Base-by-base conservation (phyloP, 2,113 vertebrate genomes). In the Circaetus gallicus region DNA sequence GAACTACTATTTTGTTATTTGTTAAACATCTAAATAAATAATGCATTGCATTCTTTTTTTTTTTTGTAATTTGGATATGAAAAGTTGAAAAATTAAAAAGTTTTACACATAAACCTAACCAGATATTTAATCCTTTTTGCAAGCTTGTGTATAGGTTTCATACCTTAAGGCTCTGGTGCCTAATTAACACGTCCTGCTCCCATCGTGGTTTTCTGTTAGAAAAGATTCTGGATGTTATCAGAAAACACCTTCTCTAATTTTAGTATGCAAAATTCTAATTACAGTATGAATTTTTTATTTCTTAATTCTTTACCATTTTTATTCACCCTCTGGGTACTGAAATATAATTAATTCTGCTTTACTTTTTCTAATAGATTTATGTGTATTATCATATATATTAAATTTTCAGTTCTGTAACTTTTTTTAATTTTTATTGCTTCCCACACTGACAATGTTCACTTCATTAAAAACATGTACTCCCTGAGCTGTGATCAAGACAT, bases 321-420 rank as follows among this genome's bases (percentile, higher is more conserved):
- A 80, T 92, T 97, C 86, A 72, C 96, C 97, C 97, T 96, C 95
- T 74, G 95, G 98, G 95, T 85, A 55, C 78, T 24, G 62, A 86
- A 90, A 93, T 93, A 66, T 98, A 98, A 98, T 98, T 98, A 98
- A 97, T 98, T 97, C 90, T 67, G 89, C 92, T 95, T 97, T 97
- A 80, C 88, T 96, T 94, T 89, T 94, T 86, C 87, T 97, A 97
- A 98, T 93, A 98, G 96, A 98, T 98, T 97, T 97, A 96, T 96
- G 96, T 93, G 82, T 98, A 98, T 98, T 98, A 98, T 97, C 98
- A 98, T 98, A 98, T 98, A 98, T 98, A 98, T 98, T 98, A 98
- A 97, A 98, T 98, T 98, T 96, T 97, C 93, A 77, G 42, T 97
- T 94, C 96, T 97, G 81, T 82, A 91, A 96, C 95, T 96, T 97